Conservation (phyloP, 2,113 vertebrate species). For the Salvelinus fontinalis region DNA sequence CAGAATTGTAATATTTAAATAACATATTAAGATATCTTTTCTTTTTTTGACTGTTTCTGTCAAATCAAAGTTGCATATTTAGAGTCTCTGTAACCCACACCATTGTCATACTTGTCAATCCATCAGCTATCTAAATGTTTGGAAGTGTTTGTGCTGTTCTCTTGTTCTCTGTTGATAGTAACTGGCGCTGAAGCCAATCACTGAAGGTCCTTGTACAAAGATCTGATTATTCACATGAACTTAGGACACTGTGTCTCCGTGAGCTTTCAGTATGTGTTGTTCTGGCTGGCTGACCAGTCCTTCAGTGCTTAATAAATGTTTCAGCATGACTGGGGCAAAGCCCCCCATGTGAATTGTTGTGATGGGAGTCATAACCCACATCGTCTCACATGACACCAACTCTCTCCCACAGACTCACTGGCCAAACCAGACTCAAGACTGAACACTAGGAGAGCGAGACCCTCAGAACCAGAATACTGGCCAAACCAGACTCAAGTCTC, state of each 20-base stretch:
- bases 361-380: constrained; percentile 47
- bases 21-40: no score
- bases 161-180: no score
- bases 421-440: not conserved
- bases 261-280: not conserved
- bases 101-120: constrained; percentile 35
- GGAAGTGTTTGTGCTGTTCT: no score
- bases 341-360: constrained; percentile 62
- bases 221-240: constrained; percentile 5
- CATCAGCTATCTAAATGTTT: no score
- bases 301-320: constrained; percentile 18
- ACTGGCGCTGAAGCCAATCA: no score
- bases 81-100: no score
- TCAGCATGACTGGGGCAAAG: constrained; percentile 38
- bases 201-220: no score
- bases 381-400: constrained; percentile 59
- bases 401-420: constrained; percentile 1
- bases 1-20: no score
- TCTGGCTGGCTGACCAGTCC: constrained; percentile 5
- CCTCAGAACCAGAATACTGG: no score
- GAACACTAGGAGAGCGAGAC: not conserved
- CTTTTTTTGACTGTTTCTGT: no score
- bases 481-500: no score
- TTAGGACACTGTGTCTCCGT: not conserved
- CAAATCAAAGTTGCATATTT: no score